Conservation (phyloP, 2,113 vertebrate genomes). For the Pygoscelis antarcticus region DNA sequence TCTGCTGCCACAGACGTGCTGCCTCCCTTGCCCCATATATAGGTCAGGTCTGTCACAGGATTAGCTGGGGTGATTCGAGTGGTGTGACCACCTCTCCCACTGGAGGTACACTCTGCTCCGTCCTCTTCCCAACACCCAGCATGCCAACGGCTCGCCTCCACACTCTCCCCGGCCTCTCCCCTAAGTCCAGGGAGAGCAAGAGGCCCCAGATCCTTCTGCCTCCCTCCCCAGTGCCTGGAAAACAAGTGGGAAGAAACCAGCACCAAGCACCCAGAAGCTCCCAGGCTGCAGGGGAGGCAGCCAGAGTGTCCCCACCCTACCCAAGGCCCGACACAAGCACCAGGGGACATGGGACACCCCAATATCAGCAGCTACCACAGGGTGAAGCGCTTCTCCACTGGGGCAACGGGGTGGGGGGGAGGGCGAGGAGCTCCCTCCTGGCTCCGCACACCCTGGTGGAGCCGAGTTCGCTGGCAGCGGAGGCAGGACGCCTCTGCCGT, state of each 20-base stretch:
- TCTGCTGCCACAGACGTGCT: constrained; percentile 38
- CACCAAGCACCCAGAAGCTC: not conserved
- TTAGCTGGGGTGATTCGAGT: constrained; percentile 5
- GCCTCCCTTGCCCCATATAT: constrained; percentile 47
- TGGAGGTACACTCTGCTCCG: not conserved
- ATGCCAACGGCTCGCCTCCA: not conserved
- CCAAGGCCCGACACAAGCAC: not conserved
- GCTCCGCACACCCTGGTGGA: not conserved
- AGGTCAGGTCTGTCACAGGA: constrained; percentile 61
- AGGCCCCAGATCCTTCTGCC: not conserved
- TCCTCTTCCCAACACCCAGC: not conserved
- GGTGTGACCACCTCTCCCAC: not conserved
- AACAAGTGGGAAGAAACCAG: not conserved
- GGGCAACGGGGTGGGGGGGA: not conserved
- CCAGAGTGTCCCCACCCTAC: not conserved
- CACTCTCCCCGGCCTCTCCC: not conserved
- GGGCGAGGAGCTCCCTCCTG: not conserved
- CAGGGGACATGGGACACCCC: not conserved
- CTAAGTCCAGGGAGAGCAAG: not conserved
- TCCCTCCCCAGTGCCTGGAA: not conserved
- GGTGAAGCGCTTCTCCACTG: not conserved
- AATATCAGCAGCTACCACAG: not conserved
- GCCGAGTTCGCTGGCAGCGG: not conserved
- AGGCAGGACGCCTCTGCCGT: constrained; percentile 36
- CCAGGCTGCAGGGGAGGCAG: not conserved